Conservation (phyloP, 2,113 vertebrate genomes). For the Nanger granti region DNA sequence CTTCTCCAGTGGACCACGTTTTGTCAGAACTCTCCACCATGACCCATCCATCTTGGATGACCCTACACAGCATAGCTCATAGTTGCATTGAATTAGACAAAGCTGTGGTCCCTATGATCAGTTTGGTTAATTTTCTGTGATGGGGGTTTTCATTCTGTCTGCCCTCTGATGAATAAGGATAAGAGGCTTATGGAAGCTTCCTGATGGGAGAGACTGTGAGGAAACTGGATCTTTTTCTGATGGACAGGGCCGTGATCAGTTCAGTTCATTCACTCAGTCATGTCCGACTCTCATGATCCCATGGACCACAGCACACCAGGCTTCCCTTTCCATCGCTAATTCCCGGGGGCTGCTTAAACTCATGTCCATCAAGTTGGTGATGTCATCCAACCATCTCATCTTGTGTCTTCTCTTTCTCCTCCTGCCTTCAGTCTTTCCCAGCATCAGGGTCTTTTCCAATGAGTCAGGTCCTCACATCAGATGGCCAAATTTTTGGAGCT, state of each 20-base stretch:
- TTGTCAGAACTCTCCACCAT: neutral
- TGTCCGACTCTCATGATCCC: neutral
- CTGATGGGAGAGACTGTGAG: neutral
- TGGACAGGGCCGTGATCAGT: neutral
- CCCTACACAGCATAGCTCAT: neutral
- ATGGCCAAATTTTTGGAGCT: neutral
- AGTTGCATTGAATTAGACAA: neutral
- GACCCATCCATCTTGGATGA: accelerated
- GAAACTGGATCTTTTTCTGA: neutral
- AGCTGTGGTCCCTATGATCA: neutral
- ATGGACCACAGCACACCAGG: neutral
- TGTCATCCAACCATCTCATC: neutral
- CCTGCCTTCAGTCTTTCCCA: neutral
- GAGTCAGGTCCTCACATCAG: neutral
- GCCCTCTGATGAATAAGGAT: neutral
- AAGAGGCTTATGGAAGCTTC: neutral
- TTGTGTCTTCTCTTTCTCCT: neutral
- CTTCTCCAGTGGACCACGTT: neutral
- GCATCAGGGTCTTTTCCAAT: neutral
- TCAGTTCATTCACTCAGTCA: neutral
- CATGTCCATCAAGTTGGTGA: neutral
- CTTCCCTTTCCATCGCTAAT: neutral
- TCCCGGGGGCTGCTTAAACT: neutral
- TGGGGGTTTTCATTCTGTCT: neutral
- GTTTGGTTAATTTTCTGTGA: neutral